Percentiles rank a stretch among this genome's conserved stretches.
These are phyloP conservation scores for Psilopsiagon aurifrons DNA, from an alignment of 2,113 vertebrate genomes.

Conservation along the genomic window DNA sequence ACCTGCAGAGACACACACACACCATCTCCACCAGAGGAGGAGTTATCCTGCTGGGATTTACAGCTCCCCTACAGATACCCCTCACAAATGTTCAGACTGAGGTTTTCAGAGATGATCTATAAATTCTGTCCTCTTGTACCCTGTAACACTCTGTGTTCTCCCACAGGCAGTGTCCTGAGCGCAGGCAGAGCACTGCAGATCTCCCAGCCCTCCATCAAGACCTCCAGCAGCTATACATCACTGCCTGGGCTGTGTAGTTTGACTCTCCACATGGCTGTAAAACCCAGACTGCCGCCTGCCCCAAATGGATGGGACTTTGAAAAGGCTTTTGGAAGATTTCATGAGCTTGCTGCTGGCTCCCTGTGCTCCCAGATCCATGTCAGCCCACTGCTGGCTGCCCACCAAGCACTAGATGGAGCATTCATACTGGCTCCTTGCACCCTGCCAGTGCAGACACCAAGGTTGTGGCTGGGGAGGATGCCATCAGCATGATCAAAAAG, in stretches of 20 bases:
- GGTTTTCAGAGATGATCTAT: not conserved
- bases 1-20: not conserved
- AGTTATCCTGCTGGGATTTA: not conserved
- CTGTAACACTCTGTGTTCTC: not conserved
- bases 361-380: not conserved
- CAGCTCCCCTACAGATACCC: not conserved
- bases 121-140: not conserved
- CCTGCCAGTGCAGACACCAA: rapidly evolving
- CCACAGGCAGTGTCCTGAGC: not conserved
- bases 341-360: not conserved
- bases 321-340: not conserved
- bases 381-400: not conserved
- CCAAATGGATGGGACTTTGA: not conserved
- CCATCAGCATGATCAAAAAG: not conserved
- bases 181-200: rapidly evolving
- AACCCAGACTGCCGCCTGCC: not conserved
- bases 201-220: not conserved
- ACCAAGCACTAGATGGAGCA: not conserved
- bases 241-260: not conserved
- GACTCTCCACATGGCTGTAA: not conserved
- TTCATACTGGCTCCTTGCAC: not conserved
- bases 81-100: not conserved
- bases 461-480: not conserved
- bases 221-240: not conserved
- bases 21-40: not conserved